Conservation (phyloP, 2,888 invertebrate genomes). For the Hypena proboscidalis region DNA sequence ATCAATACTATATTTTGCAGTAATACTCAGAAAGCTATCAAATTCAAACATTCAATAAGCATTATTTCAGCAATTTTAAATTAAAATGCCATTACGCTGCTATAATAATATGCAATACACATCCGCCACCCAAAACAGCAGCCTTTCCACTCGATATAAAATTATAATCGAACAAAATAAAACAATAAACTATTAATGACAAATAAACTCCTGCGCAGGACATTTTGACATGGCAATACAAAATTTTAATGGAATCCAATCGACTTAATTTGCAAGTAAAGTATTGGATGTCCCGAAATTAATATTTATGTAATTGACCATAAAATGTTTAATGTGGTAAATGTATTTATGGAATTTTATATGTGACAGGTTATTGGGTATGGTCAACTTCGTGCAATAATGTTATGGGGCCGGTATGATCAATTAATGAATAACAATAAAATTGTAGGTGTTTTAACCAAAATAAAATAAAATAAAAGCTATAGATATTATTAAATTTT, state of each 20-base stretch:
- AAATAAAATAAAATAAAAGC: too few relatives aligned
- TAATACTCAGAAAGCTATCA: too few relatives aligned
- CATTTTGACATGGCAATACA: slow-evolving; percentile 28
- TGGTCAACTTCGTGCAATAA: too few relatives aligned
- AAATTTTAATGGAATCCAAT: slow-evolving; percentile 38
- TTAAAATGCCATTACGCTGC: neutral
- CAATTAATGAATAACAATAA: too few relatives aligned
- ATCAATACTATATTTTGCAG: too few relatives aligned
- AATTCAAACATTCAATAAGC: neutral
- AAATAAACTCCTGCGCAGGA: slow-evolving; percentile 33
- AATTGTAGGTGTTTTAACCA: too few relatives aligned
- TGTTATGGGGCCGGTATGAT: neutral
- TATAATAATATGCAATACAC: neutral
- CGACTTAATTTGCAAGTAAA: slow-evolving; percentile 33
- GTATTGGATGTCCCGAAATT: slow-evolving; percentile 32
- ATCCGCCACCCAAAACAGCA: neutral
- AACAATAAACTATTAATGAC: slow-evolving; percentile 25
- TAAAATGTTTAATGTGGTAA: slow-evolving; percentile 38
- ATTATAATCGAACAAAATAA: slow-evolving; percentile 6
- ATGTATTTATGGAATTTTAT: slow-evolving; percentile 35
- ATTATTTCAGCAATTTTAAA: neutral
- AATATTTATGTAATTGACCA: slow-evolving; percentile 34
- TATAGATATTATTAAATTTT: too few relatives aligned
- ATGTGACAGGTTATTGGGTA: slow-evolving; percentile 28
- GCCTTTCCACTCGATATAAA: neutral